Percentiles rank a stretch among this genome's conserved stretches.
Conservation (phyloP, 2,113 vertebrate species). For the Lipophrys pholis region DNA sequence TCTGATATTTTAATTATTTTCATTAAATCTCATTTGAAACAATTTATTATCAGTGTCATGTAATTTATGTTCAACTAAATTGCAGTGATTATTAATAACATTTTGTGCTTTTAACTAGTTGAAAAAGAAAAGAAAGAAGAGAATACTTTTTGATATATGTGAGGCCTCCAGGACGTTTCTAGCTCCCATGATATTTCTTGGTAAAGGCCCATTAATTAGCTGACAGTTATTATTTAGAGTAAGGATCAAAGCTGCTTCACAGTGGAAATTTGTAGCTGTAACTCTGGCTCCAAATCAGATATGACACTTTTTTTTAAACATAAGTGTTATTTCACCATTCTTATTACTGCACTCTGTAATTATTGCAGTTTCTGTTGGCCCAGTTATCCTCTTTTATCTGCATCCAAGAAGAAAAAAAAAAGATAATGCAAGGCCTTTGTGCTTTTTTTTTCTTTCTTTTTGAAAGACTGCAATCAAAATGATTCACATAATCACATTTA, state of each 20-base stretch:
- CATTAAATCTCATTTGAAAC: too few relatives aligned
- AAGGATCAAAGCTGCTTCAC: slow-evolving; percentile 61
- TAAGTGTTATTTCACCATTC: slow-evolving; percentile 62
- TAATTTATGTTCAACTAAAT: too few relatives aligned
- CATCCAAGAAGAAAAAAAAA: slow-evolving; percentile 72
- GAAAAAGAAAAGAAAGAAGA: background rate
- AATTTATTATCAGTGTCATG: too few relatives aligned
- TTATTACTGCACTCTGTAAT: slow-evolving; percentile 67
- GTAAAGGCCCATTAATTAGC: slow-evolving; percentile 56
- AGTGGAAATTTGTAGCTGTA: slow-evolving; percentile 66
- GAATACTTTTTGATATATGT: slow-evolving; percentile 28
- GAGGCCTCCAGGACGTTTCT: slow-evolving; percentile 13
- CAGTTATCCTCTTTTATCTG: slow-evolving; percentile 63
- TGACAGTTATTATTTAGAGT: slow-evolving; percentile 54
- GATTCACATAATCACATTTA: slow-evolving; percentile 27
- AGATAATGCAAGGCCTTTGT: slow-evolving; percentile 43
- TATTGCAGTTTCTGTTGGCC: slow-evolving; percentile 48
- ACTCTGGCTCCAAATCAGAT: slow-evolving; percentile 65
- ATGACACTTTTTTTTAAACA: slow-evolving; percentile 64
- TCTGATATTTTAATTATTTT: too few relatives aligned
- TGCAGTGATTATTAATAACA: too few relatives aligned
- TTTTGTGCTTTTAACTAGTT: too few relatives aligned
- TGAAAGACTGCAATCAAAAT: slow-evolving; percentile 26
- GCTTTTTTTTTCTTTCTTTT: slow-evolving; percentile 27
- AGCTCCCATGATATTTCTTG: slow-evolving; percentile 37